A percentile compares a stretch with the other conserved stretches of the same genome.
These are phyloP conservation scores for Setipinna tenuifilis DNA, from an alignment of 2,797 vertebrate species.

Conservation along the genomic window DNA sequence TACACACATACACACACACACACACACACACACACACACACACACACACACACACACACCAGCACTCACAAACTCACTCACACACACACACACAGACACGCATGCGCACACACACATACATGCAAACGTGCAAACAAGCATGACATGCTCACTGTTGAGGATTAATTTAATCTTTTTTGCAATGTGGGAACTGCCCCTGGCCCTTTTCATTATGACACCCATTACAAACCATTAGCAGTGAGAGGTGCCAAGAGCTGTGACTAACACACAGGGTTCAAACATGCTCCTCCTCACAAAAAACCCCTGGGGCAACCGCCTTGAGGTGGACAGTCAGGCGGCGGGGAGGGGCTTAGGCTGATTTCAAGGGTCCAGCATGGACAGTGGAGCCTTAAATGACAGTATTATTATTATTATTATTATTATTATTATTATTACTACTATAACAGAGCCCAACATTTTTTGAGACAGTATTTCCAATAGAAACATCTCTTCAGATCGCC, in stretches of 20 bases:
- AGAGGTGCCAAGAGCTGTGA: conserved; percentile 52
- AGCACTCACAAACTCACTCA: conserved; percentile 1
- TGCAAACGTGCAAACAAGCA: not conserved
- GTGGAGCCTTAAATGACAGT: too few species aligned
- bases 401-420: too few species aligned
- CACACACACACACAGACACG: conserved; percentile 20
- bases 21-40: not conserved
- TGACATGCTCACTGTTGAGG: conserved; percentile 16
- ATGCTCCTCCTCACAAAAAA: conserved; percentile 29
- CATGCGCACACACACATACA: not conserved
- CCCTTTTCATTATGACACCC: conserved; percentile 53
- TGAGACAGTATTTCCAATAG: not conserved
- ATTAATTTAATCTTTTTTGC: conserved; percentile 20
- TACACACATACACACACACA: conserved; percentile 11
- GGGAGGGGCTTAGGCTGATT: too few species aligned
- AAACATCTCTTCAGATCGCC: not conserved
- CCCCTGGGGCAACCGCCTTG: conserved; percentile 23
- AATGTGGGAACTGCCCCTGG: conserved; percentile 50
- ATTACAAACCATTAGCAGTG: conserved; percentile 56
- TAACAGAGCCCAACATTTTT: too few species aligned
- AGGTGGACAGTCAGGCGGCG: not conserved
- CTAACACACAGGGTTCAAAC: conserved; percentile 35
- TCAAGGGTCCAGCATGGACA: not conserved
- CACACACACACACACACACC: not conserved
- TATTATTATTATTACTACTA: too few species aligned